Evolutionary conservation across 92 coral and sea anemone genomes (phyloP).

Genomic region (Heteractis magnifica): DNA sequence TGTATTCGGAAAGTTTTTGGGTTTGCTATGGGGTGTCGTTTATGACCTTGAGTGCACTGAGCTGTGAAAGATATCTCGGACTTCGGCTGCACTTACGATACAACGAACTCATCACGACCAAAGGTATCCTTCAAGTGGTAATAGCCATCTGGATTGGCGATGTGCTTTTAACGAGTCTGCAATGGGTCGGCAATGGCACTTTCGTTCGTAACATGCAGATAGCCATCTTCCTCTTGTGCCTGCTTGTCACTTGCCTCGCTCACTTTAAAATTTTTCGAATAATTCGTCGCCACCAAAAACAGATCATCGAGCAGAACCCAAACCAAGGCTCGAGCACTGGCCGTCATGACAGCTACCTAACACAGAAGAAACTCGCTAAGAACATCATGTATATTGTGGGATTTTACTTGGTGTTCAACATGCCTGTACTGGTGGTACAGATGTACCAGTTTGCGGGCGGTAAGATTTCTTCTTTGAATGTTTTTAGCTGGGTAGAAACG

Average conservation of each 20-base stretch:
- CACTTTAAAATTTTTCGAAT: slow-evolving; percentile 53
- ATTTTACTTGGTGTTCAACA: slow-evolving; percentile 46
- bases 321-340: background rate
- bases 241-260: slow-evolving; percentile 35
- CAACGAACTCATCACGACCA: slow-evolving; percentile 47
- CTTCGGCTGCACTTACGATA: slow-evolving; percentile 66
- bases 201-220: slow-evolving; percentile 44
- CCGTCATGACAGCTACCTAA: background rate
- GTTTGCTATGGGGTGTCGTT: slow-evolving; percentile 71
- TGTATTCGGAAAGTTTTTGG: slow-evolving; percentile 73
- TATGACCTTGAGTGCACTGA: slow-evolving; percentile 78
- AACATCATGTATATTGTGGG: slow-evolving; percentile 63
- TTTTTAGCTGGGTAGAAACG: slow-evolving; percentile 75
- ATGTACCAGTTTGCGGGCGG: slow-evolving; percentile 45
- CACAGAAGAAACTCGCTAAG: slow-evolving; percentile 55
- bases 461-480: slow-evolving; percentile 33
- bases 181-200: slow-evolving; percentile 48
- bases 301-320: slow-evolving; percentile 16
- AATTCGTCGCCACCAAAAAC: slow-evolving; percentile 52
- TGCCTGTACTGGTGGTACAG: slow-evolving; percentile 57
- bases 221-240: slow-evolving; percentile 33
- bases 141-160: slow-evolving; percentile 52
- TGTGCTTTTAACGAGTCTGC: slow-evolving; percentile 46
- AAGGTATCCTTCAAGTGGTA: slow-evolving; percentile 35
- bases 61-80: slow-evolving; percentile 71